Base-by-base conservation (phyloP, 2,113 vertebrate species). In the Labrus mixtus region DNA sequence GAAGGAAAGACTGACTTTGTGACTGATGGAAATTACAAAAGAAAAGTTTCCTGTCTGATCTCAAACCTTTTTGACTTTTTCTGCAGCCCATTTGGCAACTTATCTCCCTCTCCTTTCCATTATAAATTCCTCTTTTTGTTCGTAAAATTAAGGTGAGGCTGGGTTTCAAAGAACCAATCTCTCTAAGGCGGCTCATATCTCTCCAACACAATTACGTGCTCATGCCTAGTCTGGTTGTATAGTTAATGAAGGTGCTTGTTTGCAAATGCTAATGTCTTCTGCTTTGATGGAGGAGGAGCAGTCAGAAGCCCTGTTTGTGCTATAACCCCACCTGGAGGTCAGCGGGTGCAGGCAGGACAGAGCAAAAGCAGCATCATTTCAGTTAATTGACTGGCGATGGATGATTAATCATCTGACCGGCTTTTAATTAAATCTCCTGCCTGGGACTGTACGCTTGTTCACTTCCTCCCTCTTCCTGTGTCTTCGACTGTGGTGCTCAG, bases 231-330 rank as follows among this genome's bases (percentile, higher is more conserved):
- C 88, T 90, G 88, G 90, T 92, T 91, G 89, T 88, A 80, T 90
- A 87, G 86, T 87, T 92, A 91, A 94, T 92, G 91, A 92, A 88
- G 80, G 81, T n/a, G 69, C 90, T 89, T 89, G 86, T 93, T 92
- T 90, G 81, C 85, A 82, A 93, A 91, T 84, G 82, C 83, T 91
- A 89, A 91, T 91, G 86, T 69, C 37, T 56, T 76, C 82, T 41
- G 59, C 78, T 73, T 79, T 93, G 84, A 94, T 90, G 87, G 79
- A 92, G 87, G 79, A 92, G 66, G 84, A 84, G 83, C 64, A 75
- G 64, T 79, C 74, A 67, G 68, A 56, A 70, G 55, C 19, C n/a
- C 16, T 70, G 73, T 83, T 87, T 84, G 78, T 78, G 62, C 48
- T 68, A 8, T 60, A 66, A 81, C 78, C 87, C 79, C 78, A 89